A percentile compares a stretch with the other conserved stretches of the same genome.
These are phyloP conservation scores for Manduca sexta DNA, from an alignment of 1,140 invertebrate species.

Conservation along the genomic window DNA sequence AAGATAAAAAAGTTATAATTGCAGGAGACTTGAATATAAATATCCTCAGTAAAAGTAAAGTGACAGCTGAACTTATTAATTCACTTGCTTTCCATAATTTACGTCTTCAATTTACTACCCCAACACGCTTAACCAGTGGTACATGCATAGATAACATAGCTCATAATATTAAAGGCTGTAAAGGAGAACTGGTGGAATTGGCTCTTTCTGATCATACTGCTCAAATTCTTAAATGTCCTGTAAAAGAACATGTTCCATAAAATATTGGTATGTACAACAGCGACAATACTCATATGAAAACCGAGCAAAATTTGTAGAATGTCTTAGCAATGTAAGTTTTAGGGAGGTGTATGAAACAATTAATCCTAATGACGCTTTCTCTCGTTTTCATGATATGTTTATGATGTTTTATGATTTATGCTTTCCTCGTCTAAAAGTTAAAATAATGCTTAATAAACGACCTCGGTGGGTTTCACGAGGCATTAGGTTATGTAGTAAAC, in stretches of 20 bases:
- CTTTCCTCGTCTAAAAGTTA: slow-evolving; percentile 12
- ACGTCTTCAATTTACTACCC: slow-evolving; percentile 7
- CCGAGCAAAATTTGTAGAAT: slow-evolving; percentile 11
- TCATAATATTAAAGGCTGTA: slow-evolving; percentile 9
- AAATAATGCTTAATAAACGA: not conserved
- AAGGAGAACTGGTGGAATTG: slow-evolving; percentile 15
- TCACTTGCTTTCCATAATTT: slow-evolving; percentile 2
- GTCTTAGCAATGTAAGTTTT: slow-evolving; percentile 12
- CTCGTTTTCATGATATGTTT: slow-evolving; percentile 12
- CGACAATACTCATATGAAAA: slow-evolving; percentile 9
- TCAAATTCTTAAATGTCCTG: slow-evolving; percentile 16
- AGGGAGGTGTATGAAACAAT: slow-evolving; percentile 5
- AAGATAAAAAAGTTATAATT: slow-evolving; percentile 10
- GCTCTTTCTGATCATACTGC: slow-evolving; percentile 21
- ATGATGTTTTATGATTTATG: slow-evolving; percentile 15
- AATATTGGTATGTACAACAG: slow-evolving; percentile 4
- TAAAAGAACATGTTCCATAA: slow-evolving; percentile 10
- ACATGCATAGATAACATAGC: slow-evolving; percentile 16
- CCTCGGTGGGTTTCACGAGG: not conserved
- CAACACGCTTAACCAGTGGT: slow-evolving; percentile 11
- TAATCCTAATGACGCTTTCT: slow-evolving; percentile 8
- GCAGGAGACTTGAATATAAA: slow-evolving; percentile 16
- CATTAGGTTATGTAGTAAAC: slow-evolving; percentile 3
- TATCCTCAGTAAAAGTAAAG: slow-evolving; percentile 9
- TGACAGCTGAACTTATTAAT: slow-evolving; percentile 6